A percentile compares a stretch with the other conserved stretches of the same genome.
phyloP scores from a whole-genome alignment of 2,113 vertebrate species.

The Pleuronectes platessa region DNA sequence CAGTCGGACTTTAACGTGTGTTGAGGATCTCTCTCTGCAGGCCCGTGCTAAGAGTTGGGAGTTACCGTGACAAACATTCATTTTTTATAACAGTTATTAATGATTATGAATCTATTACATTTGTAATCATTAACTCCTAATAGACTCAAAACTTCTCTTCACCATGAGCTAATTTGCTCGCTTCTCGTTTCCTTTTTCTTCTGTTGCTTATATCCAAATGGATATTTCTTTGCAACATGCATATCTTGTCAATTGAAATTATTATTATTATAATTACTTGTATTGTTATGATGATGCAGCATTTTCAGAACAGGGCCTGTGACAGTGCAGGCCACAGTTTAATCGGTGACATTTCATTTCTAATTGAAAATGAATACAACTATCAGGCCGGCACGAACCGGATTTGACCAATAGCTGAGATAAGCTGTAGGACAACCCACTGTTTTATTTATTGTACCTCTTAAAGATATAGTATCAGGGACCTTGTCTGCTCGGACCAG shows the following conservation, averaged over 20 bases:
- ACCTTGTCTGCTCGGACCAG: constrained; percentile 23
- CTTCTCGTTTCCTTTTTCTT: constrained; percentile 1
- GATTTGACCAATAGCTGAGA: not conserved
- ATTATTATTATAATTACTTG: too few species aligned
- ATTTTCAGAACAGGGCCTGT: too few species aligned
- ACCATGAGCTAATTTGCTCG: not conserved
- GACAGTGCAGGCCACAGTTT: too few species aligned
- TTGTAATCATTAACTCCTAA: constrained; percentile 61
- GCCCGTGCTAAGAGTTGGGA: not conserved
- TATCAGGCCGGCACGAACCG: not conserved
- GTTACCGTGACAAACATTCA: constrained; percentile 13
- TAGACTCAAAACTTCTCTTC: not conserved
- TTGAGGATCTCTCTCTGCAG: too few species aligned
- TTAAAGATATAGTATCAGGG: constrained; percentile 21
- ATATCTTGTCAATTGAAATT: too few species aligned
- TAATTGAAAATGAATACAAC: not conserved
- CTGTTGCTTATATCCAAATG: too few species aligned
- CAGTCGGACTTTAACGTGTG: not conserved
- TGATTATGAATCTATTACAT: constrained; percentile 42
- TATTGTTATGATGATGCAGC: too few species aligned
- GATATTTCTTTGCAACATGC: too few species aligned
- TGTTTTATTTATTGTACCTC: constrained; percentile 2
- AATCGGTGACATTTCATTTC: too few species aligned
- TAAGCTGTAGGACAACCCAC: not conserved
- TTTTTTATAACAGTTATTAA: constrained; percentile 50